These are phyloP conservation scores for Polyodon spathula DNA, from an alignment of 2,113 vertebrate genomes.

Conservation along the genomic window DNA sequence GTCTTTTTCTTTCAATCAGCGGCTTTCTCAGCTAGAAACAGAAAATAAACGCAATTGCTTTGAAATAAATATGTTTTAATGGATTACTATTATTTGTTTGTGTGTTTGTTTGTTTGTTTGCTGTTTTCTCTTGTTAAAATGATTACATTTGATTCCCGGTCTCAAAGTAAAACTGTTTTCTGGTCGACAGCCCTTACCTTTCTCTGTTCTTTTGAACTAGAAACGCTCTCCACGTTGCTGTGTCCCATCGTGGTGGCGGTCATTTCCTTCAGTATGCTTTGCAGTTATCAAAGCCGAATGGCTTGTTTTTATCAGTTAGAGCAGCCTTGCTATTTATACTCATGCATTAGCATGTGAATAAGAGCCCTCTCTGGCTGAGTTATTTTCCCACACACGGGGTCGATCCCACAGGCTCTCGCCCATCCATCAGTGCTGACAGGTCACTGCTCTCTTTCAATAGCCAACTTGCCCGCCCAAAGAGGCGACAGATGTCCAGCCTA, in stretches of 20 bases:
- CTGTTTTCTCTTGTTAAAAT: not conserved
- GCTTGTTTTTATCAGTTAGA: not conserved
- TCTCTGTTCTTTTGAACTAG: conserved; percentile 71
- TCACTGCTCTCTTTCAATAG: conserved; percentile 73
- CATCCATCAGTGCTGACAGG: conserved; percentile 81
- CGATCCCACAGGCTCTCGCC: conserved; percentile 54
- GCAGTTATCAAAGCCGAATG: not conserved
- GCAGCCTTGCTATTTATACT: conserved; percentile 66
- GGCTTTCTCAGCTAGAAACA: conserved; percentile 70
- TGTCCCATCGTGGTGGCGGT: conserved; percentile 52
- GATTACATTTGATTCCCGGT: not conserved
- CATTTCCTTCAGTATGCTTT: conserved; percentile 42
- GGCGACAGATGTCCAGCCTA: conserved; percentile 79
- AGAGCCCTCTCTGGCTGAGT: conserved; percentile 54
- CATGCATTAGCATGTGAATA: conserved; percentile 78
- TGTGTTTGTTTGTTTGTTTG: not conserved
- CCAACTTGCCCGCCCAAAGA: conserved; percentile 43
- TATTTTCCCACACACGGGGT: conserved; percentile 77
- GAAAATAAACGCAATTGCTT: conserved; percentile 15
- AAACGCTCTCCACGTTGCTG: conserved; percentile 43
- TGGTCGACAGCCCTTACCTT: conserved; percentile 56
- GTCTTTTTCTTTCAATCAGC: conserved; percentile 76
- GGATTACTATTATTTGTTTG: not conserved
- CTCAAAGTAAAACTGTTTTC: too few species aligned
- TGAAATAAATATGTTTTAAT: not conserved